Evolutionary conservation across 2,113 vertebrate species (phyloP).

Genomic region (Sinocyclocheilus rhinocerous): DNA sequence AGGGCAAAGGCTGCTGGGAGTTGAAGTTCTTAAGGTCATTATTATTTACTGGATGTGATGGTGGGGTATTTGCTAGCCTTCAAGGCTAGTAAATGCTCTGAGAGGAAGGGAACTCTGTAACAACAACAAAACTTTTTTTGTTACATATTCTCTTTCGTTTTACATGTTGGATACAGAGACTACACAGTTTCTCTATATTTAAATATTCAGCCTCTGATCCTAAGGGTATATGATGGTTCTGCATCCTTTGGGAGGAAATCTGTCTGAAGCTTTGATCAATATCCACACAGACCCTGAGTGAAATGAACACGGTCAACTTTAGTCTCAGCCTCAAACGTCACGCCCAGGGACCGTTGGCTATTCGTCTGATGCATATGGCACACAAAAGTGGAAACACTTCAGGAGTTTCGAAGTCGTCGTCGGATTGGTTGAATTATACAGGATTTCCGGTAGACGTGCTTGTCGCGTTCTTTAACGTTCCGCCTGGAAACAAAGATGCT

Average conservation of each 20-base stretch:
- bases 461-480: no score
- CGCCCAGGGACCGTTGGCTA: no score
- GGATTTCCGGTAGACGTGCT: no score
- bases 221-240: background rate
- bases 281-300: background rate
- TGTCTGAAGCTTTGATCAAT: background rate
- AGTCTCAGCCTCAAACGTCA: no score
- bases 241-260: background rate
- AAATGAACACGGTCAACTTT: background rate
- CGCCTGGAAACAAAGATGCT: no score
- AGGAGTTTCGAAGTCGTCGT: no score
- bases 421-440: no score
- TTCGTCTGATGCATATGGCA: no score
- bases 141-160: background rate
- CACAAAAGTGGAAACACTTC: no score
- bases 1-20: slow-evolving; percentile 20
- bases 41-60: background rate
- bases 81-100: background rate
- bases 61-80: background rate
- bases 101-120: background rate
- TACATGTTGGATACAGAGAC: background rate
- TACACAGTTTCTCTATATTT: background rate
- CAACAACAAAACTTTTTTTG: background rate
- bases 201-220: background rate
- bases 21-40: slow-evolving; percentile 19